phyloP scores from a whole-genome alignment of 1,140 invertebrate genomes.

The Leguminivora glycinivorella region DNA sequence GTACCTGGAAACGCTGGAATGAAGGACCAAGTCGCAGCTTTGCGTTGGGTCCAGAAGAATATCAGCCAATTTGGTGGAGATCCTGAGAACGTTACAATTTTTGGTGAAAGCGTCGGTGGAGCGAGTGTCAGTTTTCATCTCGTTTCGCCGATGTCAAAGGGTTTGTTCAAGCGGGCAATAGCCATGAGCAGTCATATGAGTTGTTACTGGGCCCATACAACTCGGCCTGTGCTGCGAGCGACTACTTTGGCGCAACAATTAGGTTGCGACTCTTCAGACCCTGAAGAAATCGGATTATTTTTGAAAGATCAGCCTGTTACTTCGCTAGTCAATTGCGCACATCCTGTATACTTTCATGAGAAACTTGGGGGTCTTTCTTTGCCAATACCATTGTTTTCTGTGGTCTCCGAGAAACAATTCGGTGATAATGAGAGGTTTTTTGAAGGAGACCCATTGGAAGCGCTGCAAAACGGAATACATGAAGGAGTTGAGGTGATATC shows the following conservation, averaged over 20 bases:
- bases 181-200: slow-evolving; percentile 49
- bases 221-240: slow-evolving; percentile 45
- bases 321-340: slow-evolving; percentile 32
- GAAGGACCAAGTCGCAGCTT: slow-evolving; percentile 82
- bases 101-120: slow-evolving; percentile 80
- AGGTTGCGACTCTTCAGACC: slow-evolving; percentile 47
- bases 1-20: slow-evolving; percentile 85
- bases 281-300: slow-evolving; percentile 43
- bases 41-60: slow-evolving; percentile 82
- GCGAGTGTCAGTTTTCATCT: slow-evolving; percentile 66
- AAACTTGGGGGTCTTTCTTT: neutral
- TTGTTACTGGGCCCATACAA: slow-evolving; percentile 46
- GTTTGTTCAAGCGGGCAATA: slow-evolving; percentile 33
- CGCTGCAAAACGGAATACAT: slow-evolving; percentile 43
- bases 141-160: slow-evolving; percentile 56
- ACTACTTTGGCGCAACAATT: slow-evolving; percentile 44
- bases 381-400: neutral
- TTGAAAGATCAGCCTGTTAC: slow-evolving; percentile 41
- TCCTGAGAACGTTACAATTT: slow-evolving; percentile 80
- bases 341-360: neutral
- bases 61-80: slow-evolving; percentile 84
- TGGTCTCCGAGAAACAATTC: slow-evolving; percentile 47
- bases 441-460: slow-evolving; percentile 37
- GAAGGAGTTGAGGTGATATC: slow-evolving; percentile 55
- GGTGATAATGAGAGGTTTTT: slow-evolving; percentile 43